Conservation (phyloP, 2,113 vertebrate genomes). For the Rutilus rutilus region DNA sequence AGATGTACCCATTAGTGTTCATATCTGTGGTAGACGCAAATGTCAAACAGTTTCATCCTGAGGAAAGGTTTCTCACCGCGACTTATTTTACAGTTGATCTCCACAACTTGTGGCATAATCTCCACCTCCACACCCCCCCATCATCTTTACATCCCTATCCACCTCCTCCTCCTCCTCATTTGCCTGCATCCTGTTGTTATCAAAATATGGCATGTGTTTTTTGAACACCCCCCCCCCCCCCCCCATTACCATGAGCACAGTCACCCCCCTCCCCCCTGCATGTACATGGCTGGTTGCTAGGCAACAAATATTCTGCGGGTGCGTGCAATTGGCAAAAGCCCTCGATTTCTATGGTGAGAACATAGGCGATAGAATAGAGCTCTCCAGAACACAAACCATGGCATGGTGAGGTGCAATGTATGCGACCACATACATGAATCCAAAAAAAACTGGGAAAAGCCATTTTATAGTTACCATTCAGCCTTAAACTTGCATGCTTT, state of each 20-base stretch:
- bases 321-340: conserved; percentile 72
- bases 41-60: conserved; percentile 14
- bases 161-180: conserved; percentile 1
- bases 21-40: background rate
- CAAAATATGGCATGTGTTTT: conserved; percentile 32
- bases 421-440: background rate
- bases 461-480: background rate
- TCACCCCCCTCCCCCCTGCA: conserved; percentile 40
- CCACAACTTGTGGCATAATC: conserved; percentile 3
- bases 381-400: conserved; percentile 51
- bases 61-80: background rate
- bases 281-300: conserved; percentile 81
- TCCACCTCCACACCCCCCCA: conserved; percentile 11
- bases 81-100: conserved; percentile 22
- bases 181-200: conserved; percentile 24
- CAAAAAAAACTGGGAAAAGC: background rate
- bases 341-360: conserved; percentile 69
- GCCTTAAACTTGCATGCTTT: background rate
- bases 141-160: conserved; percentile 19
- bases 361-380: conserved; percentile 64
- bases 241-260: conserved; percentile 20
- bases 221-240: background rate
- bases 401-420: conserved; percentile 31
- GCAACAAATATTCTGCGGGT: conserved; percentile 79
- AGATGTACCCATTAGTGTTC: conserved; percentile 11